Base-by-base conservation (phyloP, 2,113 vertebrate species). In the Ciconia stormi region DNA sequence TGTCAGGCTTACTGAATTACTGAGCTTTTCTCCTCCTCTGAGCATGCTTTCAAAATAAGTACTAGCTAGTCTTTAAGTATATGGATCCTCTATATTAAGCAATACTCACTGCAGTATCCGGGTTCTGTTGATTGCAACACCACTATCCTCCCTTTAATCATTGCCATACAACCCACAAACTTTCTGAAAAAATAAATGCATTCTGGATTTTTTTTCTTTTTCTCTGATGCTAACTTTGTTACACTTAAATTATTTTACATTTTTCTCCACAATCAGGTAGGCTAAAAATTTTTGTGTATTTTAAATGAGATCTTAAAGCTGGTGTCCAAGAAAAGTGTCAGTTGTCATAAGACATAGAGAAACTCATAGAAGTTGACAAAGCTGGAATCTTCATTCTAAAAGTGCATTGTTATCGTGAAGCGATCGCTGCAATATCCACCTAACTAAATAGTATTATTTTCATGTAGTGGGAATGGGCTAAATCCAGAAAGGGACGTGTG, bases 1-100 rank as follows among this genome's bases (percentile, higher is more conserved):
- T 73, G 67, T 74, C 90, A 73, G 55, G 46, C 5, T 77, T 73
- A 83, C 79, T 90, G 82, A 92, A 86, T 91, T 95, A 96, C 95
- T 94, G 92, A 95, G 53, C 5, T 82, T 84, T 47, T 52, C 27
- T 17, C 16, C 22, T 91, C 34, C 83, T 95, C 67, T 85, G 65
- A 95, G 83, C 34, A n/a, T 49, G 34, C 30, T 72, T 91, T 91
- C 83, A 82, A 93, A 93, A 93, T 15, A 95, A 72, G 80, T 79
- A 56, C 89, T 50, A 91, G 27, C 69, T 72, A 76, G 47, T 56
- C 83, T 63, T 55, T 52, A 69, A 86, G 36, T 32, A 13, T n/a
- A 53, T 72, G 62, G 93, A 94, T 97, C 82, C 62, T 49, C 53
- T 73, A 47, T 80, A 73, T 70, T 55, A 87, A 89, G 58, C 83